Evolutionary conservation across 2,797 vertebrate genomes (phyloP).

Genomic region (Galago senegalensis): DNA sequence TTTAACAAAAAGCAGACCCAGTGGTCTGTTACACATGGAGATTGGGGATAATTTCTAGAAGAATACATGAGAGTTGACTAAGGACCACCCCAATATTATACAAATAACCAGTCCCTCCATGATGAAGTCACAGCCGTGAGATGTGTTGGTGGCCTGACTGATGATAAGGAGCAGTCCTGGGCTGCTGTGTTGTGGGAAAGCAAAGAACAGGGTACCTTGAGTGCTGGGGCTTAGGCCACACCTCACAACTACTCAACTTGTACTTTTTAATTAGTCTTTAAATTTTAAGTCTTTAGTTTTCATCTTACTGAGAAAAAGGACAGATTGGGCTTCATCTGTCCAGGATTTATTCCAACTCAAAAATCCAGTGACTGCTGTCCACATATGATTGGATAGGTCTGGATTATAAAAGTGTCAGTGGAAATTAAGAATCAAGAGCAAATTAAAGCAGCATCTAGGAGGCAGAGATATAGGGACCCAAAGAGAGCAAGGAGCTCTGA

Average conservation of each 20-base stretch:
- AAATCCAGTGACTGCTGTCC: neutral
- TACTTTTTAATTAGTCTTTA: neutral
- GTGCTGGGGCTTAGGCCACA: neutral
- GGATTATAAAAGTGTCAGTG: neutral
- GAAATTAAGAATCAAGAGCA: neutral
- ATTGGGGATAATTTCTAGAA: neutral
- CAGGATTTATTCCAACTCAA: neutral
- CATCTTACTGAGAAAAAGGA: neutral
- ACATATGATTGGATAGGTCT: neutral
- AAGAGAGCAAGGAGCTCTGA: neutral
- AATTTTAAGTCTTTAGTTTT: neutral
- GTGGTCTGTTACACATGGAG: neutral
- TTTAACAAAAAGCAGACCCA: slow-evolving; percentile 61
- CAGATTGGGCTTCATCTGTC: neutral
- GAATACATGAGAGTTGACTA: neutral
- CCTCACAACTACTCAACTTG: neutral
- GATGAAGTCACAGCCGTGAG: neutral
- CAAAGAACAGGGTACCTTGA: neutral
- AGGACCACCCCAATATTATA: neutral
- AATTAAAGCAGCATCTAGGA: neutral
- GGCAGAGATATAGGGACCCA: neutral
- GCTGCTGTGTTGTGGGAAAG: too few species aligned
- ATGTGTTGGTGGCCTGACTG: neutral
- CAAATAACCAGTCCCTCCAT: neutral
- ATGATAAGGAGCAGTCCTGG: neutral